Evolutionary conservation across 2,888 invertebrate genomes (phyloP).

Genomic region (Mimas tiliae): DNA sequence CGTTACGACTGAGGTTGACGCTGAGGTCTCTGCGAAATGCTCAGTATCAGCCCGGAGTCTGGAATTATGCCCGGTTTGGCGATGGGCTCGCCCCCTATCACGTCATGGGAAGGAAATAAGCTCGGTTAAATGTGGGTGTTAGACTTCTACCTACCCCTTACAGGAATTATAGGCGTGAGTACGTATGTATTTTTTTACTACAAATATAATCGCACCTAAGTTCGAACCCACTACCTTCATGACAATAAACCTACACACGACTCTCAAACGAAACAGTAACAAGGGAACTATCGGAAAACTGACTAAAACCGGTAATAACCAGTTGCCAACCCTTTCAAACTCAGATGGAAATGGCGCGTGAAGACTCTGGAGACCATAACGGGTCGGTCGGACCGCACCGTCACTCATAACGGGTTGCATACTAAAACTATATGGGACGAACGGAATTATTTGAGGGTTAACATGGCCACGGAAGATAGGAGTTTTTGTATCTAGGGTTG

Average conservation of each 20-base stretch:
- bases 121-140: no score
- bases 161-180: no score
- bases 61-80: no score
- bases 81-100: no score
- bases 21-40: no score
- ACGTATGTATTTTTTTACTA: no score
- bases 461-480: not conserved
- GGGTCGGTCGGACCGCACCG: constrained; percentile 8
- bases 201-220: not conserved
- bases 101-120: no score
- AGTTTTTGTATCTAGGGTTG: not conserved
- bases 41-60: no score
- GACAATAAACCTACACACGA: not conserved
- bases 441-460: constrained; percentile 7
- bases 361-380: constrained; percentile 32
- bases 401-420: constrained; percentile 16
- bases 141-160: no score
- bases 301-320: constrained; percentile 34
- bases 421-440: constrained; percentile 26
- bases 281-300: constrained; percentile 25
- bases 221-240: not conserved
- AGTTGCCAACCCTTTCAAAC: constrained; percentile 31
- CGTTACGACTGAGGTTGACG: no score
- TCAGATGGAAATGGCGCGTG: constrained; percentile 40
- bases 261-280: not conserved